phyloP scores from a whole-genome alignment of 2,888 invertebrate genomes.

The Zhuqinia jingwanae region DNA sequence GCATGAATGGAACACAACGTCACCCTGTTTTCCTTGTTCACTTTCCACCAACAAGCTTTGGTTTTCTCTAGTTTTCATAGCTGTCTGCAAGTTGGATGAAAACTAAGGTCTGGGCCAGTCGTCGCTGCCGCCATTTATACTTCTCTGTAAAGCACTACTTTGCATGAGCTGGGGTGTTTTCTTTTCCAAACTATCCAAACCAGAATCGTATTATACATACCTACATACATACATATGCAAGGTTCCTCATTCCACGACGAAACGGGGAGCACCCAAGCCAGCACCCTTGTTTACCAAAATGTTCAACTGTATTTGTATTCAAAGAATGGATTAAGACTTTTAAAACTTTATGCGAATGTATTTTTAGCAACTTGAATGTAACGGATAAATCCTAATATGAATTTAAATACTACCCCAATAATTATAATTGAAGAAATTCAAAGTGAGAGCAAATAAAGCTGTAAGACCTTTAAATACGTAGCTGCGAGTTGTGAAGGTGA shows the following conservation, averaged over 20 bases:
- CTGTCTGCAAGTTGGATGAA: slow-evolving; percentile 66
- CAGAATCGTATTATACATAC: background rate
- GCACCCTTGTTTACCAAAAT: too few relatives aligned
- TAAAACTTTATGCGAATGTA: too few relatives aligned
- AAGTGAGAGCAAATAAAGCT: too few relatives aligned
- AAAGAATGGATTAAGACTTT: too few relatives aligned
- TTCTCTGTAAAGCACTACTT: slow-evolving; percentile 7
- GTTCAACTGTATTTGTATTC: too few relatives aligned
- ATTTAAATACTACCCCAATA: too few relatives aligned
- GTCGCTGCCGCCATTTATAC: slow-evolving; percentile 58
- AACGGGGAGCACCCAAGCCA: background rate
- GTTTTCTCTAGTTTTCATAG: slow-evolving; percentile 46
- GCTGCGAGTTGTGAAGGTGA: too few relatives aligned
- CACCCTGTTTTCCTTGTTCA: slow-evolving; percentile 6
- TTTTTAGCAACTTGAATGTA: too few relatives aligned
- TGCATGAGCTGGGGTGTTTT: slow-evolving; percentile 50
- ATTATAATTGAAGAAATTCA: too few relatives aligned
- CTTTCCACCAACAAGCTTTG: background rate
- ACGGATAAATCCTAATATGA: too few relatives aligned
- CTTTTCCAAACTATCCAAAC: background rate
- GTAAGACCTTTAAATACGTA: too few relatives aligned
- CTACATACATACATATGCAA: background rate
- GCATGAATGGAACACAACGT: background rate
- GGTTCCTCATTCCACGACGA: background rate
- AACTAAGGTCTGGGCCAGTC: slow-evolving; percentile 65